Evolutionary conservation across 2,113 vertebrate species (phyloP).

Genomic region (Empidonax traillii): DNA sequence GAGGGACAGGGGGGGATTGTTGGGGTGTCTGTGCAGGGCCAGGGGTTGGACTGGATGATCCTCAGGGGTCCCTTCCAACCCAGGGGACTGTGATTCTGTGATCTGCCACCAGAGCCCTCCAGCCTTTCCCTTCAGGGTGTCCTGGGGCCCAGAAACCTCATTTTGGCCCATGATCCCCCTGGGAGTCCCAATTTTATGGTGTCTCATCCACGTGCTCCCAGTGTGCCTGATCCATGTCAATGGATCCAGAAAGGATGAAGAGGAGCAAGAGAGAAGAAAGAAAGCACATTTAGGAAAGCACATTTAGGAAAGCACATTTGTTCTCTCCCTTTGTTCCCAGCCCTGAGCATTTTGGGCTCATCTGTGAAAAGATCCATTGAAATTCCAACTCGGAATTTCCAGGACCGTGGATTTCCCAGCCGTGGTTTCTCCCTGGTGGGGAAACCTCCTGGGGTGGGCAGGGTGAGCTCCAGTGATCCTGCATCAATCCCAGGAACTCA

Average conservation of each 20-base stretch:
- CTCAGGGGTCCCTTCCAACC: accelerated
- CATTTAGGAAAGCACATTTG: not conserved
- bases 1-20: not conserved
- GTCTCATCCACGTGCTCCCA: not conserved
- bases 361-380: not conserved
- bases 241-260: not conserved
- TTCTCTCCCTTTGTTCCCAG: not conserved
- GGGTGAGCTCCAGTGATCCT: not conserved
- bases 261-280: not conserved
- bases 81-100: not conserved
- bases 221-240: accelerated
- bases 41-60: accelerated
- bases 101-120: not conserved
- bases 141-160: not conserved
- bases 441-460: not conserved
- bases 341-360: not conserved
- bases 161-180: not conserved
- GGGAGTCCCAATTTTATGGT: not conserved
- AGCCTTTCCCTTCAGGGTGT: not conserved
- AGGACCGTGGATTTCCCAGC: not conserved
- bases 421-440: not conserved
- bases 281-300: not conserved
- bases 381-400: not conserved
- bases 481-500: not conserved
- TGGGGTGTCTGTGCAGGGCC: not conserved